phyloP scores from a whole-genome alignment of 2,888 invertebrate genomes.

The Eupithecia subfuscata region DNA sequence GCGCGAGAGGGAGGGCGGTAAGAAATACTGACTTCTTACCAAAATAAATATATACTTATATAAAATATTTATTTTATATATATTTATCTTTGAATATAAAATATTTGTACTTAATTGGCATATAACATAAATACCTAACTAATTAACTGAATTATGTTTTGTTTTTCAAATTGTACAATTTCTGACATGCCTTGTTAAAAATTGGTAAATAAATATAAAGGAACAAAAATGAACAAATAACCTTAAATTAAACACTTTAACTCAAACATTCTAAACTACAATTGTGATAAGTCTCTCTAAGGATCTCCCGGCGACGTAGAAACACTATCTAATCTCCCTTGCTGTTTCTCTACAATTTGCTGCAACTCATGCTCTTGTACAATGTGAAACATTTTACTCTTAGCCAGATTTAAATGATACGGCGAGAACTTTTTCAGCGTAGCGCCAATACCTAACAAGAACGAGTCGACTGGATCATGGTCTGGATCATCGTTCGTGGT shows the following conservation, averaged over 20 bases:
- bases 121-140: too few species aligned
- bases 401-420: slow-evolving; percentile 76
- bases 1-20: not conserved
- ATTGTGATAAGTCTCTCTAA: slow-evolving; percentile 6
- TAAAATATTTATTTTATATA: too few species aligned
- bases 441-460: slow-evolving; percentile 72
- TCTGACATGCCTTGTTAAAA: too few species aligned
- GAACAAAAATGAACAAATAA: too few species aligned
- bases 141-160: too few species aligned
- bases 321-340: slow-evolving; percentile 54
- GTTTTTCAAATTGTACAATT: too few species aligned
- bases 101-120: too few species aligned
- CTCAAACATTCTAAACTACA: not conserved
- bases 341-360: slow-evolving; percentile 71
- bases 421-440: slow-evolving; percentile 74
- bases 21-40: not conserved
- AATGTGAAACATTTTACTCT: slow-evolving; percentile 75
- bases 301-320: slow-evolving; percentile 48
- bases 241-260: not conserved
- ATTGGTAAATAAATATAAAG: too few species aligned
- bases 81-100: too few species aligned
- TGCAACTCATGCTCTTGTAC: slow-evolving; percentile 79
- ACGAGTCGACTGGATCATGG: slow-evolving; percentile 74
- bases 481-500: slow-evolving; percentile 56
- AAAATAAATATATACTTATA: too few species aligned